These are phyloP conservation scores for Notodonta ziczac DNA, from an alignment of 2,888 invertebrate genomes.

Conservation along the genomic window DNA sequence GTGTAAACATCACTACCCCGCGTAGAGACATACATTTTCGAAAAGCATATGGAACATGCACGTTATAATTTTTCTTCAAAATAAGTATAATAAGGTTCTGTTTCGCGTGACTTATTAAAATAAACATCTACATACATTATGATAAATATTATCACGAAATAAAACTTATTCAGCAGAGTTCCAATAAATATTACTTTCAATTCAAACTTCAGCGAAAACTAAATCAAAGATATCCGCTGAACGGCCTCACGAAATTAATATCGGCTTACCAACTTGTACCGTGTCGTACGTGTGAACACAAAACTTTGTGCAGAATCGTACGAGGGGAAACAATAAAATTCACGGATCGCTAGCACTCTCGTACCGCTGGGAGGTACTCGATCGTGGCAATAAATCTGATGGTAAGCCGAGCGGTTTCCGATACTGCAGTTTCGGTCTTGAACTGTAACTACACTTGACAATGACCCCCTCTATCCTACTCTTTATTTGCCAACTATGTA, in stretches of 20 bases:
- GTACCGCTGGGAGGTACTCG: constrained; percentile 43
- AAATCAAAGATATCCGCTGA: constrained; percentile 13
- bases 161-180: too few relatives aligned
- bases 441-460: constrained; percentile 38
- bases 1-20: too few relatives aligned
- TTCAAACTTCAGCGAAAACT: constrained; percentile 9
- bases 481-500: neutral
- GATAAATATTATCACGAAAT: too few relatives aligned
- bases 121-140: too few relatives aligned
- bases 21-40: too few relatives aligned
- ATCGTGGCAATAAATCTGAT: constrained; percentile 61
- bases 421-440: constrained; percentile 54
- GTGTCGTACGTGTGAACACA: constrained; percentile 59
- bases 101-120: too few relatives aligned
- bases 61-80: too few relatives aligned
- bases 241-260: constrained; percentile 55
- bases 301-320: constrained; percentile 63
- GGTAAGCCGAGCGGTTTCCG: constrained; percentile 54
- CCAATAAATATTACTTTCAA: neutral
- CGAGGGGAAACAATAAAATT: constrained; percentile 76
- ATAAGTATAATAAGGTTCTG: too few relatives aligned
- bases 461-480: constrained; percentile 22
- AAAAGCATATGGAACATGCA: too few relatives aligned
- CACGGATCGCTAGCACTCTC: constrained; percentile 63
- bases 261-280: constrained; percentile 49